Evolutionary conservation across 2,888 invertebrate genomes (phyloP), one percentile per base, ranked within the genome.

Genomic region (Octodonta nipae): DNA sequence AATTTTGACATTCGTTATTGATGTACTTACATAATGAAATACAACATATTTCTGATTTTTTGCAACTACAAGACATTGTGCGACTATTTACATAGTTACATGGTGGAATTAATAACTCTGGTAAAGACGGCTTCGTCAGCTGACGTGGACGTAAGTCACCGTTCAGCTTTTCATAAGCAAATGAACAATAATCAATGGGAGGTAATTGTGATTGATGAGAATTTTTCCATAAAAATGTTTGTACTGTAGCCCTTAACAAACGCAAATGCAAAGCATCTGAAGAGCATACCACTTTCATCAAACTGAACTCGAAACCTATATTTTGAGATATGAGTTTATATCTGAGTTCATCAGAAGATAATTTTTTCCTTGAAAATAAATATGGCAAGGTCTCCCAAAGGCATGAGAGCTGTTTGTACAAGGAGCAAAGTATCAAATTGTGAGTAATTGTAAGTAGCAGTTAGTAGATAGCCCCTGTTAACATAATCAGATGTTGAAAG

Each of bases 221-320:
- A 16, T 22, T 20, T 30, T 30, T 30, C 24, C 30, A 30, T 4
- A 30, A 22, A 22, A 30, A 30, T 16, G 20, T 33, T 32, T 13
- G 32, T 26, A 22, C 28, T 14, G 22, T 28, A 28, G 28, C 22
- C 11, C 22, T 24, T 13, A 32, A 17, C 11, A 32, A 25, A 32
- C 26, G 31, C 14, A 16, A 32, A 44, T 43, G 36, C 26, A 32
- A 30, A 33, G 32, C 41, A 24, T 24, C 24, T 24, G 13, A 26
- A 11, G 40, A 46, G 35, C 42, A 46, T 27, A 42, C 45, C 13
- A 48, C 30, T 46, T 37, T 43, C 28, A 40, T 26, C 33, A 43
- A 41, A 39, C 36, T 43, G 10, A 42, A 35, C 13, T 25, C 22
- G 12, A 36, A 36, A 26, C 36, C 43, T 7, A 45, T 42, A 34